These are phyloP conservation scores for Lepeophtheirus nordmannii DNA, from an alignment of 2,888 invertebrate species.

Conservation along the genomic window DNA sequence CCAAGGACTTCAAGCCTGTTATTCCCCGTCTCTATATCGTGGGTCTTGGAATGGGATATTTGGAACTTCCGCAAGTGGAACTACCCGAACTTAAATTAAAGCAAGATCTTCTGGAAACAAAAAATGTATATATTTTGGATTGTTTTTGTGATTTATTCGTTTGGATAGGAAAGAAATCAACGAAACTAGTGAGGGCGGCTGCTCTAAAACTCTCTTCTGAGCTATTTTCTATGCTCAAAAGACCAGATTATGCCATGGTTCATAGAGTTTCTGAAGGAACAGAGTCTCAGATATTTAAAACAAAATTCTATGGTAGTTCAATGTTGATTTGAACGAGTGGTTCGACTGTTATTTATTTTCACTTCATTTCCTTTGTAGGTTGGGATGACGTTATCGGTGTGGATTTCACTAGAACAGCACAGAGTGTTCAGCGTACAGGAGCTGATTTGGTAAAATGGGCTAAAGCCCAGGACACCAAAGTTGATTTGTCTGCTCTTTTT, in stretches of 20 bases:
- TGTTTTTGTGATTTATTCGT: slow-evolving; percentile 85
- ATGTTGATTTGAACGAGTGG: background rate
- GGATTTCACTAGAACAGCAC: slow-evolving; percentile 94
- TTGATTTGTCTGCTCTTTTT: slow-evolving; percentile 86
- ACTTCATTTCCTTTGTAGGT: slow-evolving; percentile 40
- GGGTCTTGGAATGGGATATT: slow-evolving; percentile 91
- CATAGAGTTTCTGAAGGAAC: slow-evolving; percentile 50
- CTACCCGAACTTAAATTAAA: slow-evolving; percentile 52
- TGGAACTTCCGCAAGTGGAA: slow-evolving; percentile 78
- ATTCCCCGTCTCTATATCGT: slow-evolving; percentile 76
- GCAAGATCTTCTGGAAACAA: slow-evolving; percentile 62
- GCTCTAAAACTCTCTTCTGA: slow-evolving; percentile 94
- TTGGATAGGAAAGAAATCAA: slow-evolving; percentile 96
- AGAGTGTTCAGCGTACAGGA: slow-evolving; percentile 87
- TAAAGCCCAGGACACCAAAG: slow-evolving; percentile 68
- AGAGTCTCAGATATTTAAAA: slow-evolving; percentile 80
- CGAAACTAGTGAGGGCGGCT: slow-evolving; percentile 80
- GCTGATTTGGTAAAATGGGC: slow-evolving; percentile 89
- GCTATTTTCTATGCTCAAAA: slow-evolving; percentile 73
- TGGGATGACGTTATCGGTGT: slow-evolving; percentile 99
- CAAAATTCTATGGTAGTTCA: slow-evolving; percentile 52
- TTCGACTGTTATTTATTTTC: background rate
- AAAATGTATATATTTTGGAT: slow-evolving; percentile 90
- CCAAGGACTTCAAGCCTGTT: slow-evolving; percentile 47
- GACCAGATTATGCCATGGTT: slow-evolving; percentile 68